Base-by-base conservation (phyloP, 2,888 invertebrate species). In the Nebria salina region DNA sequence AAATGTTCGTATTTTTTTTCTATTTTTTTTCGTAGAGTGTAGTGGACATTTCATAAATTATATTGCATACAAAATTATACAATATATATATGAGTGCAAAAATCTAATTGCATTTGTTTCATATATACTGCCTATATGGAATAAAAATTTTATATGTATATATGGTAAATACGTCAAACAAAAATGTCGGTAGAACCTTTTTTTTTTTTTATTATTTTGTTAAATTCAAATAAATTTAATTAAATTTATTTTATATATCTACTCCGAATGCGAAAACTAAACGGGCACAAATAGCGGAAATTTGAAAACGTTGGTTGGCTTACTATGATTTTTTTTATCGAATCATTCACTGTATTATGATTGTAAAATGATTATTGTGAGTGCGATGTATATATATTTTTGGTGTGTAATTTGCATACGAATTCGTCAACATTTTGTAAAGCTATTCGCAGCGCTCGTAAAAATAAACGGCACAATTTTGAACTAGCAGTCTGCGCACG, bases 371-470 rank as follows among this genome's bases (percentile, higher is more conserved):
- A 54, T 54, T 54, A 11, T 54, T 11, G 54, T 54, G 8, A 54
- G 54, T 54, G 8, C 13, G 8, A 13, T 54, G 7, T 11, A 54
- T 54, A 11, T 5, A 11, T 8, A 54, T 54, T 26, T 85, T 84
- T 84, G 64, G 80, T 43, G 70, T 80, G 75, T 64, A 84, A 86
- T 86, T 86, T 86, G 85, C 86, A 86, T 86, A 85, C 85, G 86
- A 86, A 86, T 86, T 86, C 86, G 86, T 86, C 86, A 86, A 86
- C 86, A 86, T 86, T 86, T 85, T 85, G 85, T 86, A 86, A 85
- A 86, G 85, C 86, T 85, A 85, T 86, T 84, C 83, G 82, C 82
- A 78, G 82, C 76, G 84, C 83, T 80, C 76, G 83, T 85, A 85
- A 85, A 84, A 84, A 82, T 83, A 83, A 85, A 84, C 82, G 83